Evolutionary conservation across 92 coral and sea anemone species (phyloP).

Genomic region (Blastomussa wellsi): DNA sequence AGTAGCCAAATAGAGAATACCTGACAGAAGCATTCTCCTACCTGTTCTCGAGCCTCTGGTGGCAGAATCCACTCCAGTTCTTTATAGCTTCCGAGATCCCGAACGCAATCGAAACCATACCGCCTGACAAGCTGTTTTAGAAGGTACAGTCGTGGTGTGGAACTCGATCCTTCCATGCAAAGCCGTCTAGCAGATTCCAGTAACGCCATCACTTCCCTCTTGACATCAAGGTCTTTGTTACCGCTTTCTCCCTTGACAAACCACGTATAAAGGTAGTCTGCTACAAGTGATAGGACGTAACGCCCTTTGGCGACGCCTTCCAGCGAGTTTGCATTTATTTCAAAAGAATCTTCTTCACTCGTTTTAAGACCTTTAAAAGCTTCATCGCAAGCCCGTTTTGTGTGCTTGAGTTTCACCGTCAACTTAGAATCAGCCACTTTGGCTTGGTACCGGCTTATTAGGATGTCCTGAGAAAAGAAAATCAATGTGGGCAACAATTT

Average conservation of each 20-base stretch:
- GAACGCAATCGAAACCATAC: constrained; percentile 64
- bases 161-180: constrained; percentile 29
- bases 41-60: constrained; percentile 39
- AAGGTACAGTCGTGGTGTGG: constrained; percentile 54
- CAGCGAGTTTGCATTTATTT: constrained; percentile 28
- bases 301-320: constrained; percentile 57
- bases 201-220: constrained; percentile 13
- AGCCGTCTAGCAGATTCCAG: constrained; percentile 45
- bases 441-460: constrained; percentile 38
- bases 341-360: not conserved
- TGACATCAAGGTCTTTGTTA: constrained; percentile 1
- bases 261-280: constrained; percentile 31
- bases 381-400: constrained; percentile 30
- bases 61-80: constrained; percentile 73
- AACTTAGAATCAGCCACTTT: constrained; percentile 23
- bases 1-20: not conserved
- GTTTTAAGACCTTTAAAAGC: not conserved
- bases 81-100: constrained; percentile 39
- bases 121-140: constrained; percentile 69
- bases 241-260: constrained; percentile 21
- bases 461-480: constrained; percentile 26
- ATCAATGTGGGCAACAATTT: not conserved
- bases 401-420: constrained; percentile 23
- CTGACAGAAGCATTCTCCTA: not conserved
- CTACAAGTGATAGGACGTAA: constrained; percentile 39